Conservation (phyloP, 2,113 vertebrate genomes). For the Parotia lawesii region DNA sequence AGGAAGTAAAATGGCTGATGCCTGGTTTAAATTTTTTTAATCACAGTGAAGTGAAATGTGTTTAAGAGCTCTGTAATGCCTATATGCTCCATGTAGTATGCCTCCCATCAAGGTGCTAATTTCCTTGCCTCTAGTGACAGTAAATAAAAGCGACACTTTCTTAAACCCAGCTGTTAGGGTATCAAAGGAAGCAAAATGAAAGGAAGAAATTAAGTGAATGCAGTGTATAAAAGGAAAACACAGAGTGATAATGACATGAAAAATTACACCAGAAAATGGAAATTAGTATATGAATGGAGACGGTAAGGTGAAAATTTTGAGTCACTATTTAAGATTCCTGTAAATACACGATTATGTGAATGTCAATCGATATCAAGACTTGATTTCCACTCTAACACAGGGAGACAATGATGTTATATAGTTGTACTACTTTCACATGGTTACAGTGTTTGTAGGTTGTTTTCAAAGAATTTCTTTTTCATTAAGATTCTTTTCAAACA, state of each 20-base stretch:
- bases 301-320: neutral
- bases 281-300: conserved; percentile 14
- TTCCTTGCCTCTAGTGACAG: conserved; percentile 46
- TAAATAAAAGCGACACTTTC: conserved; percentile 39
- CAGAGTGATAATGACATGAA: conserved; percentile 58
- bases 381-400: neutral
- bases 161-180: conserved; percentile 51
- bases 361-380: neutral
- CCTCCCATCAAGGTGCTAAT: conserved; percentile 62
- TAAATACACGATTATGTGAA: neutral
- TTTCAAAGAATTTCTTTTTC: neutral
- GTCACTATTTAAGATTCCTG: neutral
- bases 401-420: neutral
- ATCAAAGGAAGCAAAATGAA: conserved; percentile 62
- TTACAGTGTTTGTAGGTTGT: neutral
- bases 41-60: neutral
- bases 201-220: conserved; percentile 13
- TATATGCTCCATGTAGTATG: neutral
- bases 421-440: neutral
- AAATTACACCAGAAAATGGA: conserved; percentile 46
- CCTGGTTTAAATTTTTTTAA: conserved; percentile 35
- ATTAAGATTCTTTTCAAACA: neutral
- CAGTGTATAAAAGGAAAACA: conserved; percentile 5
- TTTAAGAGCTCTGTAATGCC: conserved; percentile 24
- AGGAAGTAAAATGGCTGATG: neutral